Evolutionary conservation across 2,888 invertebrate genomes (phyloP).

Genomic region (Coelopa pilipes): DNA sequence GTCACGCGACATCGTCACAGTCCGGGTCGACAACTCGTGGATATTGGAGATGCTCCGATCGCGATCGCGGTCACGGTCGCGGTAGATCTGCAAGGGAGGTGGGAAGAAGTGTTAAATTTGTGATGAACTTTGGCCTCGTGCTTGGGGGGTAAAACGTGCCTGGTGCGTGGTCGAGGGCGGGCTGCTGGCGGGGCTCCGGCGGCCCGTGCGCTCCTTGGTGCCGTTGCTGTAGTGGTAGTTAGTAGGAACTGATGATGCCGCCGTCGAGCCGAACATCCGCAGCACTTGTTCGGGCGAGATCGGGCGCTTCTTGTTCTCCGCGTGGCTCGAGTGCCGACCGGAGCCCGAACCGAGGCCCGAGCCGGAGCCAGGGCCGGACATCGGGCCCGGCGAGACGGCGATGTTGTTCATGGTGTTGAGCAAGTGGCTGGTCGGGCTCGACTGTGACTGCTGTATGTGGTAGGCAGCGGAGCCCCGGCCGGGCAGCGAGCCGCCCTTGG

Average conservation of each 20-base stretch:
- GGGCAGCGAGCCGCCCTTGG: constrained; percentile 65
- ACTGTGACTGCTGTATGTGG: constrained; percentile 60
- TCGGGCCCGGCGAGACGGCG: constrained; percentile 7
- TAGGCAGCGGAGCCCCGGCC: constrained; percentile 75
- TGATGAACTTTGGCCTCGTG: not conserved
- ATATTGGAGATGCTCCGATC: constrained; percentile 73
- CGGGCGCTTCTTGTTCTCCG: constrained; percentile 74
- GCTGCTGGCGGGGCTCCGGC: constrained; percentile 77
- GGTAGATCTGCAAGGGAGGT: not conserved
- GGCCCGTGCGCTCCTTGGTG: constrained; percentile 63
- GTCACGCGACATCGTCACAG: constrained; percentile 87
- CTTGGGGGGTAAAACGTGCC: constrained; percentile 63
- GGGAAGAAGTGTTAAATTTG: not conserved
- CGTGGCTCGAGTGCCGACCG: constrained; percentile 26
- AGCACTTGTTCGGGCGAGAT: constrained; percentile 88
- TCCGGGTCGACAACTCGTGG: constrained; percentile 82
- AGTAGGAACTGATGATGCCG: constrained; percentile 69
- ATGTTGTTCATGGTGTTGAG: constrained; percentile 31
- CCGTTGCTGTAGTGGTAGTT: constrained; percentile 68
- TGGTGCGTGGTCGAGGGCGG: constrained; percentile 84
- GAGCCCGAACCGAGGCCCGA: no score
- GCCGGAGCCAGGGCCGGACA: not conserved
- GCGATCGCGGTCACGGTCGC: constrained; percentile 69
- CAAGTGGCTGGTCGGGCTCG: constrained; percentile 63
- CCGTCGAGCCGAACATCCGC: constrained; percentile 72